These are phyloP conservation scores for Drosophila sucinea DNA, from an alignment of 1,140 invertebrate genomes.

Conservation along the genomic window DNA sequence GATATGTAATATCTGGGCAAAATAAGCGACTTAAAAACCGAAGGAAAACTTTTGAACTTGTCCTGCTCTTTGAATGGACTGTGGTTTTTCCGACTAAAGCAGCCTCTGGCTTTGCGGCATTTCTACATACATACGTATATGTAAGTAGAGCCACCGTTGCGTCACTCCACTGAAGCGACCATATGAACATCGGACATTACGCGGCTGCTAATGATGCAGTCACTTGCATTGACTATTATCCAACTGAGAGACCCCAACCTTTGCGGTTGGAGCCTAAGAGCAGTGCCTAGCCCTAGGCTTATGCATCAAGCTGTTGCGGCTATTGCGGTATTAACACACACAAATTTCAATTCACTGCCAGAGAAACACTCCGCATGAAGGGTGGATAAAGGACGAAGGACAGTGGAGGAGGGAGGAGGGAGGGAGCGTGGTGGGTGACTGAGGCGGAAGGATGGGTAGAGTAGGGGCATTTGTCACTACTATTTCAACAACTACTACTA, in stretches of 20 bases:
- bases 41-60: constrained; percentile 62
- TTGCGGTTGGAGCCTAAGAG: neutral
- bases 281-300: neutral
- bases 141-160: no score
- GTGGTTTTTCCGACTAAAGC: constrained; percentile 19
- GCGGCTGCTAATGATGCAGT: constrained; percentile 11
- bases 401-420: no score
- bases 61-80: constrained; percentile 7
- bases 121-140: neutral
- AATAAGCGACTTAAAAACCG: neutral
- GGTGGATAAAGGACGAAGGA: no score
- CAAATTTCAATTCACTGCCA: neutral
- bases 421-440: neutral
- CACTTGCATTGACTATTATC: neutral
- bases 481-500: neutral
- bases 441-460: neutral
- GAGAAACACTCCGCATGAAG: neutral
- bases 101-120: constrained; percentile 6
- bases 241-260: neutral
- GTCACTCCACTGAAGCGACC: neutral
- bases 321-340: neutral
- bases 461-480: neutral
- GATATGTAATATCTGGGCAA: constrained; percentile 1
- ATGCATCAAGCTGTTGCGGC: neutral
- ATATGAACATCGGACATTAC: constrained; percentile 1